These are phyloP conservation scores for Drosophila neutralis DNA, from an alignment of 2,888 invertebrate genomes.

Conservation along the genomic window DNA sequence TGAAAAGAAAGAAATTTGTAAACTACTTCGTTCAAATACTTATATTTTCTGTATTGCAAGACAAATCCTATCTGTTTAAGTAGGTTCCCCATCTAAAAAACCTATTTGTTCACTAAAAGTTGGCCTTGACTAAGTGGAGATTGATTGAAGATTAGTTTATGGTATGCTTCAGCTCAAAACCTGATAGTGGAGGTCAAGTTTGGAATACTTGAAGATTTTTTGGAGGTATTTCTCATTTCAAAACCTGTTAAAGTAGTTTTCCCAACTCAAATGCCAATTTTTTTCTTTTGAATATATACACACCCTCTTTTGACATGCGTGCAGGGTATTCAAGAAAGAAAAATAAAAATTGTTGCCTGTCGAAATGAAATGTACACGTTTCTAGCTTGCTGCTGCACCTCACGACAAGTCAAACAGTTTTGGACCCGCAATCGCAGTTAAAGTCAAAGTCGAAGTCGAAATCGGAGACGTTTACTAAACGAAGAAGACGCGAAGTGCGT, in stretches of 20 bases:
- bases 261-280: not conserved
- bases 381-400: constrained; percentile 53
- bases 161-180: not conserved
- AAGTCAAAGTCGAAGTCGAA: constrained; percentile 15
- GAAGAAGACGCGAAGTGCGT: constrained; percentile 57
- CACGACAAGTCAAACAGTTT: constrained; percentile 44
- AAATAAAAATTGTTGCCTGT: constrained; percentile 36
- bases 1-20: not conserved
- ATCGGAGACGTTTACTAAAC: constrained; percentile 33
- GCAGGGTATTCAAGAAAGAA: constrained; percentile 29
- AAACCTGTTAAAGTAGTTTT: not conserved
- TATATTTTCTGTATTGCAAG: not conserved
- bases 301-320: not conserved
- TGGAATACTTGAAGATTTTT: not conserved
- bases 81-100: not conserved
- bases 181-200: not conserved
- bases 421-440: constrained; percentile 13
- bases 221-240: not conserved
- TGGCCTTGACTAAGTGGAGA: not conserved
- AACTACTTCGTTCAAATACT: not conserved
- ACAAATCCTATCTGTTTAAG: not conserved
- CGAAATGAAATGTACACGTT: constrained; percentile 66
- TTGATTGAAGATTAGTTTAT: not conserved
- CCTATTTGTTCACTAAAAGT: not conserved
- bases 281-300: not conserved